phyloP scores from a whole-genome alignment of 2,797 vertebrate genomes.

The Argya squamiceps region DNA sequence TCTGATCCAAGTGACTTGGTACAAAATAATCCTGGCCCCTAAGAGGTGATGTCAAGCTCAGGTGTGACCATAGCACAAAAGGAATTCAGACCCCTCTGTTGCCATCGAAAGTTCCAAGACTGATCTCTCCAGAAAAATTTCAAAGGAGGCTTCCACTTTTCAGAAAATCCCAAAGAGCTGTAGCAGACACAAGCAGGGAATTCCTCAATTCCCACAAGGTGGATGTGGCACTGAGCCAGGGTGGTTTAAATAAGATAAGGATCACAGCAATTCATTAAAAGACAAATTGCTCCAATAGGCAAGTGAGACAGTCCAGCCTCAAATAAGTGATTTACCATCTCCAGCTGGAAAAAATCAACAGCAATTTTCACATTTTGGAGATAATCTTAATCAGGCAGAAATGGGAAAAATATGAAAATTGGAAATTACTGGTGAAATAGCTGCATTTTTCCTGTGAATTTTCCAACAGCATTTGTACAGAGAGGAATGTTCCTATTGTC shows the following conservation, averaged over 20 bases:
- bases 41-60: neutral
- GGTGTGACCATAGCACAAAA: neutral
- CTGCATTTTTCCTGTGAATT: neutral
- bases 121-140: neutral
- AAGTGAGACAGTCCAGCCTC: neutral
- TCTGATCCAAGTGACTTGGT: neutral
- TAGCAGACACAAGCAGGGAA: neutral
- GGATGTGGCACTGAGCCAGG: neutral
- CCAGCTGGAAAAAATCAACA: neutral
- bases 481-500: neutral
- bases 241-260: neutral
- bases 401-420: neutral
- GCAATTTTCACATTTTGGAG: neutral
- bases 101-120: neutral
- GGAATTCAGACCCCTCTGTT: neutral
- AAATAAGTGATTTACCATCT: neutral
- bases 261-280: neutral
- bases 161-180: neutral
- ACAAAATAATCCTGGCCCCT: neutral
- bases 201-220: neutral
- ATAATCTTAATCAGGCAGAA: neutral
- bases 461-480: neutral
- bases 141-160: neutral
- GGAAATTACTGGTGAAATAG: neutral
- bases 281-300: neutral